These are phyloP conservation scores for Epizoanthus fatuus DNA, from an alignment of 92 coral and sea anemone species.

Conservation along the genomic window DNA sequence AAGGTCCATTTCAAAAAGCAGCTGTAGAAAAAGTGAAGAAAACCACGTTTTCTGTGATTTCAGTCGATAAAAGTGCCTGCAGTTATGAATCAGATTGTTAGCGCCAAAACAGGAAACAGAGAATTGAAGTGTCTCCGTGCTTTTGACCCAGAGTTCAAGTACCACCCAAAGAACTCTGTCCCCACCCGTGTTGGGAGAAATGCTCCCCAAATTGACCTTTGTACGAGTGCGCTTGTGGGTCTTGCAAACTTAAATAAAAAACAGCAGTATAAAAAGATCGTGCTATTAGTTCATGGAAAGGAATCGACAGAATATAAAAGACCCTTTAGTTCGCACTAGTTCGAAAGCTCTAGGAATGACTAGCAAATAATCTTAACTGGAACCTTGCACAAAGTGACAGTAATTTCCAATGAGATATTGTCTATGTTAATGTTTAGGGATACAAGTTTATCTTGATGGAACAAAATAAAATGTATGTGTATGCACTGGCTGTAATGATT, in stretches of 20 bases:
- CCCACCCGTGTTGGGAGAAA: slow-evolving; percentile 11
- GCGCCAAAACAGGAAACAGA: slow-evolving; percentile 46
- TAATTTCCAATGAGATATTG: too few species aligned
- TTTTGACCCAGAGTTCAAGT: slow-evolving; percentile 35
- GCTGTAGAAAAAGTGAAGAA: neutral
- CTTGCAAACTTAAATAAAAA: neutral
- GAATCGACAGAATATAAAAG: too few species aligned
- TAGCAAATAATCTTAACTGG: too few species aligned
- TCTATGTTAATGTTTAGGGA: too few species aligned
- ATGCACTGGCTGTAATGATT: too few species aligned
- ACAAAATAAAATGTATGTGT: too few species aligned
- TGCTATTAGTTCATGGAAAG: neutral
- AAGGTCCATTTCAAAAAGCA: neutral
- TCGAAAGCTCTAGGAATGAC: too few species aligned
- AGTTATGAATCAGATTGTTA: slow-evolving; percentile 28
- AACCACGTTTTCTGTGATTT: neutral
- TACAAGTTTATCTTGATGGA: too few species aligned
- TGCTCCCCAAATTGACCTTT: neutral
- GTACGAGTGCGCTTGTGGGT: neutral
- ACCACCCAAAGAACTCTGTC: neutral
- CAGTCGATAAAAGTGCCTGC: slow-evolving; percentile 8
- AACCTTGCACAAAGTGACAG: too few species aligned
- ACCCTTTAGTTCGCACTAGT: too few species aligned
- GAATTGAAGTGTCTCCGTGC: slow-evolving; percentile 29
- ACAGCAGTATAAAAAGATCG: neutral